A percentile compares a stretch with the other conserved stretches of the same genome.
Evolutionary conservation across 2,888 invertebrate species (phyloP).

Genomic region (Chouioia cunea): DNA sequence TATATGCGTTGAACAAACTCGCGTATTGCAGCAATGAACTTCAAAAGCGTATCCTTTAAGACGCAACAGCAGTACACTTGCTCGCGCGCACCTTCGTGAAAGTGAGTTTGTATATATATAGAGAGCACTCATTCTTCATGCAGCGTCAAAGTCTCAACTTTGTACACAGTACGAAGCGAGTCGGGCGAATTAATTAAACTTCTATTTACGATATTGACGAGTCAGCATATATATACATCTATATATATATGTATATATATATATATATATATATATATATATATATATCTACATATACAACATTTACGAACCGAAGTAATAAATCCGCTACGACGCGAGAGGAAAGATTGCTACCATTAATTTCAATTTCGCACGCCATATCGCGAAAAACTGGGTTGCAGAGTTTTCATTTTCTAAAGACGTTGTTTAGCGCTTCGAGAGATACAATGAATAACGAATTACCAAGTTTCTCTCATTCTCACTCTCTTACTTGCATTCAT

Average conservation of each 20-base stretch:
- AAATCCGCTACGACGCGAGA: conserved; percentile 45
- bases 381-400: conserved; percentile 6
- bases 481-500: too few species aligned
- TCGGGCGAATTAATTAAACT: conserved; percentile 68
- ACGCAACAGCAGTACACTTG: not conserved
- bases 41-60: too few species aligned
- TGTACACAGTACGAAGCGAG: conserved; percentile 62
- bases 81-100: not conserved
- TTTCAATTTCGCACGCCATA: conserved; percentile 23
- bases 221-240: conserved; percentile 62
- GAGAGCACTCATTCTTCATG: conserved; percentile 56
- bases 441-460: conserved; percentile 58
- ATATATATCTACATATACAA: too few species aligned
- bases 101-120: conserved; percentile 56
- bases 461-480: conserved; percentile 29
- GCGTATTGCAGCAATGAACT: not conserved
- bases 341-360: conserved; percentile 18
- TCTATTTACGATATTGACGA: conserved; percentile 68
- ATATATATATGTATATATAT: too few species aligned
- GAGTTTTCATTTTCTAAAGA: conserved; percentile 13
- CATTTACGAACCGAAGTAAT: conserved; percentile 29
- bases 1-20: not conserved
- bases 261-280: too few species aligned
- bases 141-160: conserved; percentile 47
- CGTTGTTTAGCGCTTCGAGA: conserved; percentile 56